These are phyloP conservation scores for Panthera tigris DNA, from an alignment of 2,113 vertebrate species.

Conservation along the genomic window DNA sequence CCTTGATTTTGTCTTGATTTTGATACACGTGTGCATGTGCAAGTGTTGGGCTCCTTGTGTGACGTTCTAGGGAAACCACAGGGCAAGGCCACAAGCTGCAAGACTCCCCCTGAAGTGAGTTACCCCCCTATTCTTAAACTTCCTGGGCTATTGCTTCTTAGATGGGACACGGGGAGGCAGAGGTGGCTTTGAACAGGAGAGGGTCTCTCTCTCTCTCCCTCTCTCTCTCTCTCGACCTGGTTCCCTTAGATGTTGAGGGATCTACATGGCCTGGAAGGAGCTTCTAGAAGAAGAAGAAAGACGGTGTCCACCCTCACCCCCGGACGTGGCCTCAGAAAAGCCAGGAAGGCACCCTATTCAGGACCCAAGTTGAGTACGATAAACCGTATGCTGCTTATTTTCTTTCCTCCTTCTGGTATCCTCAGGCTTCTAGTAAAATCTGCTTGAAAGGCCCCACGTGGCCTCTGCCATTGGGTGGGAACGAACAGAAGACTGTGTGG, in stretches of 20 bases:
- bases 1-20: not conserved
- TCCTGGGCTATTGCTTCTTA: not conserved
- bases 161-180: not conserved
- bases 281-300: not conserved
- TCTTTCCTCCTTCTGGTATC: not conserved
- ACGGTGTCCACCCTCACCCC: not conserved
- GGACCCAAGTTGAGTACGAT: not conserved
- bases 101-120: not conserved
- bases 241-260: not conserved
- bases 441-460: not conserved
- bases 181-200: not conserved
- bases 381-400: not conserved
- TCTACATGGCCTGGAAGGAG: not conserved
- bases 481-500: not conserved
- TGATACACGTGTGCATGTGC: not conserved
- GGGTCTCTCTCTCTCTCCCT: rapidly evolving
- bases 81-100: not conserved
- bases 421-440: not conserved
- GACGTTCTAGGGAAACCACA: not conserved
- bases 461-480: not conserved
- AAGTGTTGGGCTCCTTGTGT: not conserved
- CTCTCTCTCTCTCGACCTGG: not conserved
- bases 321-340: not conserved
- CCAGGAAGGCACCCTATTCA: not conserved
- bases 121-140: not conserved